Percentiles rank a stretch among this genome's conserved stretches.
These are phyloP conservation scores for Cydia splendana DNA, from an alignment of 1,140 invertebrate species.

Conservation along the genomic window DNA sequence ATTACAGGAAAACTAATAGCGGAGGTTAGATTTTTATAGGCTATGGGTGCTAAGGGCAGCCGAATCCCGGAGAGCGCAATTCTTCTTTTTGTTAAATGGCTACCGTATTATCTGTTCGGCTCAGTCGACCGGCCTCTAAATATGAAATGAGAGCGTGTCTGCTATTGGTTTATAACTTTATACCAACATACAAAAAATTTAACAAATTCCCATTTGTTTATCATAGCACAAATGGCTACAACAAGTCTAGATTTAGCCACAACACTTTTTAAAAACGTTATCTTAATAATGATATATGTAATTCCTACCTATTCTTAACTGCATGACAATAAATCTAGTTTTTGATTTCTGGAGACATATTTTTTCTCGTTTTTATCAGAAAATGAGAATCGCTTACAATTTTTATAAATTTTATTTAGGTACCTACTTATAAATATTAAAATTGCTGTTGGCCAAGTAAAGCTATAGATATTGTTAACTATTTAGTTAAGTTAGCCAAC, in stretches of 20 bases:
- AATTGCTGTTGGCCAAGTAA: not conserved
- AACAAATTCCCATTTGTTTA: too few species aligned
- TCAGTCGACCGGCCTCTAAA: slow-evolving; percentile 15
- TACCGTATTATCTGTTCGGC: slow-evolving; percentile 5
- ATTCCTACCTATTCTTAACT: too few species aligned
- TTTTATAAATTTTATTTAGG: not conserved
- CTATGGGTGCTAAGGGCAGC: slow-evolving; percentile 22
- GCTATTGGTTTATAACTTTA: not conserved
- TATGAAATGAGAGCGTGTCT: slow-evolving; percentile 22
- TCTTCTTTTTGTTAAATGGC: slow-evolving; percentile 22
- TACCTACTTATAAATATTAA: not conserved
- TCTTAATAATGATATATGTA: too few species aligned
- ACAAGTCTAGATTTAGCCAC: too few species aligned
- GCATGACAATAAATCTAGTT: too few species aligned
- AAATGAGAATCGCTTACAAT: not conserved
- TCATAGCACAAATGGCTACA: too few species aligned
- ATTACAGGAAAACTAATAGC: slow-evolving; percentile 29
- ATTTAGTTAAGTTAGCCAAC: not conserved
- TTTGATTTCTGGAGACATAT: too few species aligned
- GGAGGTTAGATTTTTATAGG: slow-evolving; percentile 24
- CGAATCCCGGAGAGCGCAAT: slow-evolving; percentile 12
- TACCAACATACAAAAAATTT: not conserved
- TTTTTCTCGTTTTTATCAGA: not conserved
- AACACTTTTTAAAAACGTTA: too few species aligned
- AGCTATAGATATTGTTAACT: not conserved